Conservation (phyloP, 2,113 vertebrate genomes). For the Syrmaticus mikado region DNA sequence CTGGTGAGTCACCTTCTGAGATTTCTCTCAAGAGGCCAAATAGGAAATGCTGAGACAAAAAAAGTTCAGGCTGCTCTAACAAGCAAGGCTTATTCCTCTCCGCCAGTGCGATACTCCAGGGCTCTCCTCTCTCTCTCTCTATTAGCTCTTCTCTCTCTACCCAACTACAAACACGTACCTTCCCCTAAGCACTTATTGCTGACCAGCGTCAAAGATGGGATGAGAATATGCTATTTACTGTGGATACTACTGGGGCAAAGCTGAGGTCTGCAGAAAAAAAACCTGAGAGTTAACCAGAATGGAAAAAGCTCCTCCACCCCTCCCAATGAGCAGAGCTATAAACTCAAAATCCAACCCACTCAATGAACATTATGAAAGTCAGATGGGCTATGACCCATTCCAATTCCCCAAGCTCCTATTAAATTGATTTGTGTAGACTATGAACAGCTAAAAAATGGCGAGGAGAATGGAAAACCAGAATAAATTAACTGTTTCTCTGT, state of each 20-base stretch:
- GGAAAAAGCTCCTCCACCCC: not conserved
- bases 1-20: not conserved
- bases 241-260: not conserved
- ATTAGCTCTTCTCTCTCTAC: not conserved
- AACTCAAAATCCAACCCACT: not conserved
- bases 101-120: not conserved
- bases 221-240: not conserved
- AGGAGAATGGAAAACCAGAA: not conserved
- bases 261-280: not conserved
- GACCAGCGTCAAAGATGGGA: not conserved
- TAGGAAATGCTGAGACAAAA: not conserved
- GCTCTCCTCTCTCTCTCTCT: too few relatives aligned
- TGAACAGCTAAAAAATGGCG: not conserved
- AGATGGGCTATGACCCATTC: not conserved
- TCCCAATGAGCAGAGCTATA: not conserved
- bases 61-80: not conserved
- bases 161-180: not conserved
- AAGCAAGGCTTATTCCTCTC: not conserved
- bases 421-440: not conserved
- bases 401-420: not conserved
- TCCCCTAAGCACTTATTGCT: not conserved
- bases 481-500: not conserved
- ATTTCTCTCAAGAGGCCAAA: not conserved
- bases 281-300: not conserved
- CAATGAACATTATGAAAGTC: not conserved